Base-by-base conservation (phyloP, 2,888 invertebrate genomes). In the Leptopilina myrica region DNA sequence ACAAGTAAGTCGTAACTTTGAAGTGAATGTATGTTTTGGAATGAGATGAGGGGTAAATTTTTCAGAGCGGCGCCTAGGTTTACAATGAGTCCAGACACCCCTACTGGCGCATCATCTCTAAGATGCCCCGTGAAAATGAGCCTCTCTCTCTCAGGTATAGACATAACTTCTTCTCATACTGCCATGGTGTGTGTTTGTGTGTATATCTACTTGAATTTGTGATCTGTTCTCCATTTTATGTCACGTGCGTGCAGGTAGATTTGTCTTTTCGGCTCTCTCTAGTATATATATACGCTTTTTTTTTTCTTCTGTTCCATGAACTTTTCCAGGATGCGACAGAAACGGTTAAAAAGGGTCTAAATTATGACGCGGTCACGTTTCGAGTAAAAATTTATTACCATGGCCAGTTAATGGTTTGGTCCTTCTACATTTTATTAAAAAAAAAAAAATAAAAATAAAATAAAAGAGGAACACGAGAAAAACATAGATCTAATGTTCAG, bases 31-130 rank as follows among this genome's bases (percentile, higher is more conserved):
- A 62, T 49, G 49, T 49, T 49, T 49, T 11, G 49, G 14, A 26
- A 33, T 33, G 62, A 40, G 11, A 64, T 76, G 79, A 75, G 56
- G 79, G 79, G 65, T 46, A 64, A 20, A 67, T 46, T 46, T 49
- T 64, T 56, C 26, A 20, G 15, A 79, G 80, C 86, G 88, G 88
- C 88, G 88, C 88, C 88, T 86, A n/a, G 59, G 81, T 83, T 87
- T 84, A 87, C 87, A 87, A 87, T 87, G 73, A 86, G 84, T 80
- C 84, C 83, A 83, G 85, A 85, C 86, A 84, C 85, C 84, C 73
- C 85, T 49, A 49, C 49, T 81, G 80, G 82, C 83, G 81, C 81
- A 77, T 62, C 77, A 80, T 77, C 79, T 77, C 79, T 77, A 66
- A 80, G 82, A 84, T 83, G 84, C 82, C 82, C 84, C 81, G 80